Evolutionary conservation across 2,113 vertebrate genomes (phyloP).

Genomic region (Callipepla californica): DNA sequence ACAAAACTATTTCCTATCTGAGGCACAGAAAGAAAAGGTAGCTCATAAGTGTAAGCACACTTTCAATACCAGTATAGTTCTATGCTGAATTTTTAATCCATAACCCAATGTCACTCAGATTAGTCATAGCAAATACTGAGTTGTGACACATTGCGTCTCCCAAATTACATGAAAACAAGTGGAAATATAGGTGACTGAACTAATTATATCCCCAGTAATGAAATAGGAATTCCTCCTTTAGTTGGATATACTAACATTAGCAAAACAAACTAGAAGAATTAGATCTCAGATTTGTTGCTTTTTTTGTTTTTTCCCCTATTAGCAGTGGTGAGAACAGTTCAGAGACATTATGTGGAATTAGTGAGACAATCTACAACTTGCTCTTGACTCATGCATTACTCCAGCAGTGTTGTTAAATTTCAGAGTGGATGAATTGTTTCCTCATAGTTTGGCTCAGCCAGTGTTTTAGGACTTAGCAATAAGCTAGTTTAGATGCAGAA

Average conservation of each 20-base stretch:
- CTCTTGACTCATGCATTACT: neutral
- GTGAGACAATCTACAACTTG: neutral
- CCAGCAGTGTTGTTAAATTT: neutral
- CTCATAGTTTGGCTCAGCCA: neutral
- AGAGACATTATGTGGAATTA: neutral
- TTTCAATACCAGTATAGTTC: neutral
- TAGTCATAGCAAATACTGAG: neutral
- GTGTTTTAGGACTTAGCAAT: neutral
- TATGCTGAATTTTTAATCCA: neutral
- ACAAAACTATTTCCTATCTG: neutral
- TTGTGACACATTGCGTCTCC: neutral
- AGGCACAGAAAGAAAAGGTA: neutral
- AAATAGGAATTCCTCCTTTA: neutral
- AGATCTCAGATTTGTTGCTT: neutral
- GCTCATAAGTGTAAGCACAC: accelerated
- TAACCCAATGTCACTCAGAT: neutral
- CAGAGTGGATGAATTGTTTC: neutral
- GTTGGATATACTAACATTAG: neutral
- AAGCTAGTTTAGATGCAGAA: neutral
- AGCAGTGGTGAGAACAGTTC: neutral
- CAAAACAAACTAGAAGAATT: neutral
- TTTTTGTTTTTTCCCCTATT: neutral
- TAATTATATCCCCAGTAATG: neutral
- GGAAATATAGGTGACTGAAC: neutral
- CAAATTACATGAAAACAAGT: neutral